Conservation (phyloP, 2,888 invertebrate species). For the Cheilosia grossa region DNA sequence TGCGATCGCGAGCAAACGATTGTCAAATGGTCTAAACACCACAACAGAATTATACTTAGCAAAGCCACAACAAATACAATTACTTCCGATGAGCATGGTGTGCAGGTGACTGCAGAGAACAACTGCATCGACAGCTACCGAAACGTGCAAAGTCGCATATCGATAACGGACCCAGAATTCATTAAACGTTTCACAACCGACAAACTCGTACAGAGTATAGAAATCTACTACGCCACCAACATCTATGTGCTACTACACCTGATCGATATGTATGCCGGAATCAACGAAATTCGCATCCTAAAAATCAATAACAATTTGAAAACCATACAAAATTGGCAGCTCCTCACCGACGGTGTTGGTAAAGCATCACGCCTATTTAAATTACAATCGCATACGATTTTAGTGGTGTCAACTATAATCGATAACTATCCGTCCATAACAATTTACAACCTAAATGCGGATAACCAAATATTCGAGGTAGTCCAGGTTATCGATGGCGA, state of each 20-base stretch:
- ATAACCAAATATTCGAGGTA: constrained; percentile 76
- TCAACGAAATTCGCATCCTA: constrained; percentile 79
- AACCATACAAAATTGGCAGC: constrained; percentile 79
- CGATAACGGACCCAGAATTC: constrained; percentile 75
- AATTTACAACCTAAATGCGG: constrained; percentile 76
- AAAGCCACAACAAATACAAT: constrained; percentile 75
- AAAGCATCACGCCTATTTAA: constrained; percentile 76
- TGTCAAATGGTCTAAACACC: constrained; percentile 72
- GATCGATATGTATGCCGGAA: constrained; percentile 72
- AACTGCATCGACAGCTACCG: constrained; percentile 75
- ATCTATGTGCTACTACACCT: constrained; percentile 78
- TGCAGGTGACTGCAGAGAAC: constrained; percentile 78
- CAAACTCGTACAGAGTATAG: constrained; percentile 77
- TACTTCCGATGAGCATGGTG: constrained; percentile 26
- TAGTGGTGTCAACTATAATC: constrained; percentile 76
- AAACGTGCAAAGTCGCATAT: constrained; percentile 77
- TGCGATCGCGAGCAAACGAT: constrained; percentile 76
- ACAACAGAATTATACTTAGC: constrained; percentile 76
- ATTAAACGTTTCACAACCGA: constrained; percentile 77
- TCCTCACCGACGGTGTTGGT: constrained; percentile 77
- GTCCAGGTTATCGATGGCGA: constrained; percentile 79
- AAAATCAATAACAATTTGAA: constrained; percentile 75
- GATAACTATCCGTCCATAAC: constrained; percentile 77
- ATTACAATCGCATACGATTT: constrained; percentile 26
- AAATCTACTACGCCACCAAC: constrained; percentile 50